Base-by-base conservation (phyloP, 2,797 vertebrate genomes). In the Acanthopagrus latus region DNA sequence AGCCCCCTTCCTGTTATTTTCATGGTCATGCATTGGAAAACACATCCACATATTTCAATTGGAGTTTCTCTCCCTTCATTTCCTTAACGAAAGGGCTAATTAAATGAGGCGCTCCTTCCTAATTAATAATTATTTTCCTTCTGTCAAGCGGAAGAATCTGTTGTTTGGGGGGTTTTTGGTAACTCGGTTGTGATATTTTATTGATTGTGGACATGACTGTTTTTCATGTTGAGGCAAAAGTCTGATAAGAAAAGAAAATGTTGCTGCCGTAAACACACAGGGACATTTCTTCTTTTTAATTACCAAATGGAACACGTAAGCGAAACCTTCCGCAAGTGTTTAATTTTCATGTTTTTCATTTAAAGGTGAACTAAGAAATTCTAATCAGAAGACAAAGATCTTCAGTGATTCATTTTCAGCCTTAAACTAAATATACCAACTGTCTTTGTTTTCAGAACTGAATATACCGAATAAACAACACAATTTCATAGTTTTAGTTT, bases 91-190 rank as follows among this genome's bases (percentile, higher is more conserved):
- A 83, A 82, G 41, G 71, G 46, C 88, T 93, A 94, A 95, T 95
- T 93, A 91, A 92, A 93, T 74, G 74, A 90, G 86, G 74, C 86
- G 63, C 66, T 89, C 75, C 64, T 76, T 85, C 86, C 86, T 94
- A 93, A 94, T 94, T 91, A 93, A 91, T 92, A 93, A 95, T 94
- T 95, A 94, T 95, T 94, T 94, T 78, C 78, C 86, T 65, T 85
- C 90, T 84, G 64, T 94, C 90, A 92, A 92, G 93, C 90, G 76
- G 90, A 95, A 95, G 77, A 87, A 93, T 88, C 46, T 3, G 4
- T 63, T 51, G 70, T 58, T 70, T 16, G 65, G 27, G 2, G 12
- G 2, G 2, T n/a, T 38, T 67, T 86, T 82, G 43, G 11, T 52
- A 13, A 50, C 54, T 69, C 64, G 79, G 71, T 71, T 73, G 64